Evolutionary conservation across 2,888 invertebrate genomes (phyloP).

Genomic region (Flexamia atlantica): DNA sequence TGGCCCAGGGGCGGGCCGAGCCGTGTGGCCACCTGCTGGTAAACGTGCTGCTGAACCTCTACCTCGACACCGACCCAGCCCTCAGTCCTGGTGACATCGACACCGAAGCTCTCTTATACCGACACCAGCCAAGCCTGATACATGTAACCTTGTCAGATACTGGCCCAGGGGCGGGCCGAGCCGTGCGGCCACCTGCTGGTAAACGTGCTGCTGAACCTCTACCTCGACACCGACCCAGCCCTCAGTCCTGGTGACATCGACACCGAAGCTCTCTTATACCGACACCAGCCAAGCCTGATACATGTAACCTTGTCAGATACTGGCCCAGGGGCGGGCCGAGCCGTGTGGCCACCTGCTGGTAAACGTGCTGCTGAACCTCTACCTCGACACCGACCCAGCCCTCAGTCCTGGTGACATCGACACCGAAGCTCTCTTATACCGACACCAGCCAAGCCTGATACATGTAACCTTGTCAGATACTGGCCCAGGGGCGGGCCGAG

Average conservation of each 20-base stretch:
- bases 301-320: constrained; percentile 75
- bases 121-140: constrained; percentile 73
- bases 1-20: constrained; percentile 83
- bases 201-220: constrained; percentile 82
- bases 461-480: no score
- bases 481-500: no score
- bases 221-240: constrained; percentile 74
- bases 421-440: constrained; percentile 71
- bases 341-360: constrained; percentile 84
- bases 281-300: constrained; percentile 74
- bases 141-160: constrained; percentile 78
- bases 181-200: constrained; percentile 84
- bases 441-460: no score
- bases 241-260: constrained; percentile 73
- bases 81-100: constrained; percentile 72
- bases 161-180: constrained; percentile 84
- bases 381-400: constrained; percentile 74
- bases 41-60: constrained; percentile 82
- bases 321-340: constrained; percentile 84
- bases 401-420: constrained; percentile 72
- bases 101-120: constrained; percentile 72
- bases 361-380: constrained; percentile 82
- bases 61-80: constrained; percentile 74
- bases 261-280: constrained; percentile 72
- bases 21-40: constrained; percentile 79